Conservation (phyloP, 2,113 vertebrate genomes). For the Scopus umbretta region DNA sequence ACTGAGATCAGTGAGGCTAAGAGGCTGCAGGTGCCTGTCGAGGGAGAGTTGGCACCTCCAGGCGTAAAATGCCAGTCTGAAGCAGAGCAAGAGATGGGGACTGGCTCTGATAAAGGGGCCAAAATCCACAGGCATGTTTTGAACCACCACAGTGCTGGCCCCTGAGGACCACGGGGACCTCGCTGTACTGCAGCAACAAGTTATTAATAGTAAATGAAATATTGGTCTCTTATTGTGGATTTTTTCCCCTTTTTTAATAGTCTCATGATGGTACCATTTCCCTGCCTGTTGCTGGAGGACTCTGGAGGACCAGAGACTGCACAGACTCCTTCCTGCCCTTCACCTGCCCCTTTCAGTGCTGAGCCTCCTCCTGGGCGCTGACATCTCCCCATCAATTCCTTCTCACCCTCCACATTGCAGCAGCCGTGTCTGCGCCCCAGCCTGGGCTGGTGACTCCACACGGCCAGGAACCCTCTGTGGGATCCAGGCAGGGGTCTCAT, state of each 20-base stretch:
- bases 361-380: neutral
- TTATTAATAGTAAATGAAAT: neutral
- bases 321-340: neutral
- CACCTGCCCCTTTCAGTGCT: neutral
- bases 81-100: neutral
- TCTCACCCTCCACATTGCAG: neutral
- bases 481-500: neutral
- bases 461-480: neutral
- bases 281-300: neutral
- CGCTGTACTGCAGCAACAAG: rapidly evolving
- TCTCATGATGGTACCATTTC: rapidly evolving
- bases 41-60: neutral
- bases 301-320: neutral
- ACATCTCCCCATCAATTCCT: neutral
- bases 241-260: neutral
- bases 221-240: neutral
- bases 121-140: rapidly evolving
- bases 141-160: too few species aligned
- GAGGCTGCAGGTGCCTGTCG: rapidly evolving
- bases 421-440: rapidly evolving
- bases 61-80: neutral
- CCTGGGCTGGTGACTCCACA: rapidly evolving
- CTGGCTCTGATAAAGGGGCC: neutral
- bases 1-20: rapidly evolving
- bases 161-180: neutral